These are phyloP conservation scores for Corythornis madagascariensis DNA, from an alignment of 2,113 vertebrate genomes.

Conservation along the genomic window DNA sequence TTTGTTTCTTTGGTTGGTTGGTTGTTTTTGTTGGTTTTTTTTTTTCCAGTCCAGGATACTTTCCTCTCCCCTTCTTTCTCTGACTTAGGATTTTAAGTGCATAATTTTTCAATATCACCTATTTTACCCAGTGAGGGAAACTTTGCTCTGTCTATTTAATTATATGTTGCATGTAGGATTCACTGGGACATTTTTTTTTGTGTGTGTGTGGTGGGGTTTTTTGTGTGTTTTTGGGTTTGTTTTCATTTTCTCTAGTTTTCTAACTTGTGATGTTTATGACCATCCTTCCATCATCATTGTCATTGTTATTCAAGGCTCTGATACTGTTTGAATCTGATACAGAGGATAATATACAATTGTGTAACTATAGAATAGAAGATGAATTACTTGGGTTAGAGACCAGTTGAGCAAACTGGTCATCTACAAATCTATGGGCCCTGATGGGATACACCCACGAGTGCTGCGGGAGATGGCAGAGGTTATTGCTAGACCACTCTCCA, in stretches of 20 bases:
- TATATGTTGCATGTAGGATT: not conserved
- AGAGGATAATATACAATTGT: not conserved
- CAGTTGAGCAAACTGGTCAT: too few species aligned
- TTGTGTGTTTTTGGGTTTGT: too few species aligned
- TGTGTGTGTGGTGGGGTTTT: too few species aligned
- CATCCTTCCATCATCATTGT: too few species aligned
- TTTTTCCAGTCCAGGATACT: not conserved
- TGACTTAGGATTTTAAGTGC: not conserved
- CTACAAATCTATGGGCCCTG: too few species aligned
- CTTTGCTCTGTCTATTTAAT: not conserved
- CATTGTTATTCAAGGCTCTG: not conserved
- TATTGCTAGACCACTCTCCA: too few species aligned
- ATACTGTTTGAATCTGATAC: not conserved
- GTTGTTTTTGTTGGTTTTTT: not conserved
- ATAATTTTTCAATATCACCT: not conserved
- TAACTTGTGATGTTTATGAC: not conserved
- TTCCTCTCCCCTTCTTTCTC: rapidly evolving
- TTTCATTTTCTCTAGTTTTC: not conserved
- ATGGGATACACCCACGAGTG: too few species aligned
- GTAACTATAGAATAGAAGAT: not conserved
- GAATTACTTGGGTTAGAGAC: not conserved
- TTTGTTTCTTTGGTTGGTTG: not conserved
- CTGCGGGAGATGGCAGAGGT: too few species aligned
- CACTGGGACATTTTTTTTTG: not conserved
- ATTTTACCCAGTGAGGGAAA: not conserved